Percentiles rank a stretch among this genome's conserved stretches.
These are phyloP conservation scores for Anoplophora glabripennis DNA, from an alignment of 1,140 invertebrate genomes.

Conservation along the genomic window DNA sequence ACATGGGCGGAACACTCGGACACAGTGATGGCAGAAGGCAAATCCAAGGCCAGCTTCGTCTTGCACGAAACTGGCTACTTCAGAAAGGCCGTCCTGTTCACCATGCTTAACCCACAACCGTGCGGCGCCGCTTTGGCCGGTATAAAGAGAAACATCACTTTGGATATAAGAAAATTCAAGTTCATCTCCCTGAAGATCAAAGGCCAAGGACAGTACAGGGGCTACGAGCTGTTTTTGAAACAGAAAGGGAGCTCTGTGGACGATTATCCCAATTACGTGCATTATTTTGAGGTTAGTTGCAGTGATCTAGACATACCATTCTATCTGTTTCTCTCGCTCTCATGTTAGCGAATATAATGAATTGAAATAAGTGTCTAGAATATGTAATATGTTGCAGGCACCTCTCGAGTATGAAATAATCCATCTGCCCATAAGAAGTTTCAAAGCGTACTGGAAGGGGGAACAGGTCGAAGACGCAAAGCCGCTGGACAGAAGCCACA, in stretches of 20 bases:
- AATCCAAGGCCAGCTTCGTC: background rate
- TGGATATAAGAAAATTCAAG: conserved; percentile 53
- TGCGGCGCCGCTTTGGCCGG: conserved; percentile 41
- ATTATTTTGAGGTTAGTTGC: conserved; percentile 6
- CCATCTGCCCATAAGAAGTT: conserved; percentile 5
- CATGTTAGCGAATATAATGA: no score
- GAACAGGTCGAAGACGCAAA: conserved; percentile 54
- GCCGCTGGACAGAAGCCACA: conserved; percentile 57
- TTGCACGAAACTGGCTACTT: background rate
- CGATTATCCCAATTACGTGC: background rate
- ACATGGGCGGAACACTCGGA: background rate
- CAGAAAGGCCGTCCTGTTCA: background rate
- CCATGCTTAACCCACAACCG: background rate
- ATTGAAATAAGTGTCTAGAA: no score
- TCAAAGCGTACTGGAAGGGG: conserved; percentile 14
- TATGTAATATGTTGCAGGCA: conserved; percentile 14
- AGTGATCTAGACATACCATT: no score
- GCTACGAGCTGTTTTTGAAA: conserved; percentile 23
- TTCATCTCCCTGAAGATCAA: conserved; percentile 57
- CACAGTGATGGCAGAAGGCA: background rate
- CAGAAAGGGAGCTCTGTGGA: conserved; percentile 6
- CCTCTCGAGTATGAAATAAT: conserved; percentile 2
- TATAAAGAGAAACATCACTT: conserved; percentile 51
- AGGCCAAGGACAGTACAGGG: conserved; percentile 57
- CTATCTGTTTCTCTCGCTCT: no score